Evolutionary conservation across 2,888 invertebrate species (phyloP).

Genomic region (Ditylenchus weischeri): DNA sequence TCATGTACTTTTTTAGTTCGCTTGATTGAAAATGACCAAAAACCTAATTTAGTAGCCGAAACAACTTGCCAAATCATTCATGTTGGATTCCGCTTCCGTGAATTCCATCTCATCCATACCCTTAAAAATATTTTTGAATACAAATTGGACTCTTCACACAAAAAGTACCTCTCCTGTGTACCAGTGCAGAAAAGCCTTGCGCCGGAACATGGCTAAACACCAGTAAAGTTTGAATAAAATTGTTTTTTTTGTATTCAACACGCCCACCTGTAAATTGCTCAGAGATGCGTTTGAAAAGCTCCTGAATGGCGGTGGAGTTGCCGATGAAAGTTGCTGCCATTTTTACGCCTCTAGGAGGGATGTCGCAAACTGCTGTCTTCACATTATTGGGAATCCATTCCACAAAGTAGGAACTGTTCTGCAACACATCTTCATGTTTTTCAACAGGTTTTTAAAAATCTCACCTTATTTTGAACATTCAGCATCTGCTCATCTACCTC

Average conservation of each 20-base stretch:
- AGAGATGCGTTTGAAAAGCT: slow-evolving; percentile 82
- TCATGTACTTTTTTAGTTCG: no score
- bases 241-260: no score
- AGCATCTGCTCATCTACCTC: slow-evolving; percentile 83
- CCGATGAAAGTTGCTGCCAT: slow-evolving; percentile 91
- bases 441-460: no score
- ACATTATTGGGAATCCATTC: slow-evolving; percentile 69
- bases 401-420: slow-evolving; percentile 77
- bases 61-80: slow-evolving; percentile 68
- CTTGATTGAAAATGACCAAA: no score
- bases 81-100: slow-evolving; percentile 83
- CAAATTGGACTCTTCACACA: no score
- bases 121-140: slow-evolving; percentile 31
- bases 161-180: slow-evolving; percentile 75
- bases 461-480: slow-evolving; percentile 80
- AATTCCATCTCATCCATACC: slow-evolving; percentile 97
- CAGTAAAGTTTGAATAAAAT: background rate
- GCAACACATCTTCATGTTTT: no score
- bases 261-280: slow-evolving; percentile 69
- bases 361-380: slow-evolving; percentile 59
- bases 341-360: slow-evolving; percentile 81
- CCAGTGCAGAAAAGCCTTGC: slow-evolving; percentile 95
- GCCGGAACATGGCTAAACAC: slow-evolving; percentile 78
- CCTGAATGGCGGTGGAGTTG: slow-evolving; percentile 83
- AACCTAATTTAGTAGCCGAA: no score